Conservation (phyloP, 2,797 vertebrate species). For the Lerista edwardsae region DNA sequence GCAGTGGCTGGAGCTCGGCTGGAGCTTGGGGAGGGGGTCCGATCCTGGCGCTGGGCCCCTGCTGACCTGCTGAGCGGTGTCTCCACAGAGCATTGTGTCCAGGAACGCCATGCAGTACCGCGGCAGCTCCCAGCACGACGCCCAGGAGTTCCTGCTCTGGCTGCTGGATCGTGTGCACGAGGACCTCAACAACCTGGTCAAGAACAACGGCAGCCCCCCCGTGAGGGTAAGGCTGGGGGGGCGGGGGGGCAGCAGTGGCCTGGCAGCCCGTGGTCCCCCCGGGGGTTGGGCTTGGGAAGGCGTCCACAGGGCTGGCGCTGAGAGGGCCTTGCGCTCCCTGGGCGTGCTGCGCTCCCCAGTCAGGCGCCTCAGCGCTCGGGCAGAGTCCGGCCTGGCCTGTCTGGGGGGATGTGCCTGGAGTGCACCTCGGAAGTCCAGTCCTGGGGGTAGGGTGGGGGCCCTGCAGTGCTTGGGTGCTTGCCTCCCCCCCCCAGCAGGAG, state of each 20-base stretch:
- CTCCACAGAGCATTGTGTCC: conserved; percentile 89
- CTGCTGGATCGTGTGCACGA: conserved; percentile 96
- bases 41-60: too few relatives aligned
- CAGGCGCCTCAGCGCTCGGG: neutral
- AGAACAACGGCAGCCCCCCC: conserved; percentile 80
- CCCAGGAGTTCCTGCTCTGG: conserved; percentile 99
- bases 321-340: neutral
- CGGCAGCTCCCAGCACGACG: conserved; percentile 95
- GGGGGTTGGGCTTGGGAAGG: neutral
- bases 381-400: too few relatives aligned
- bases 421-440: too few relatives aligned
- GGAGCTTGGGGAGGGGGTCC: too few relatives aligned
- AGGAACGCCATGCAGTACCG: conserved; percentile 95
- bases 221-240: conserved; percentile 85
- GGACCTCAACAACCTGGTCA: conserved; percentile 88
- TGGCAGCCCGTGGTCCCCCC: neutral
- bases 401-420: too few relatives aligned
- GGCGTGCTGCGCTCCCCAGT: too few relatives aligned
- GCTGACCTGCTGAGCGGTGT: fast-evolving
- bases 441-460: too few relatives aligned
- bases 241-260: neutral
- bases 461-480: too few relatives aligned
- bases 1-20: neutral
- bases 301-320: neutral
- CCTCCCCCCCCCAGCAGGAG: too few relatives aligned